Evolutionary conservation across 2,888 invertebrate species (phyloP), one percentile per base, ranked within the genome.

Genomic region (Gibbula magus): DNA sequence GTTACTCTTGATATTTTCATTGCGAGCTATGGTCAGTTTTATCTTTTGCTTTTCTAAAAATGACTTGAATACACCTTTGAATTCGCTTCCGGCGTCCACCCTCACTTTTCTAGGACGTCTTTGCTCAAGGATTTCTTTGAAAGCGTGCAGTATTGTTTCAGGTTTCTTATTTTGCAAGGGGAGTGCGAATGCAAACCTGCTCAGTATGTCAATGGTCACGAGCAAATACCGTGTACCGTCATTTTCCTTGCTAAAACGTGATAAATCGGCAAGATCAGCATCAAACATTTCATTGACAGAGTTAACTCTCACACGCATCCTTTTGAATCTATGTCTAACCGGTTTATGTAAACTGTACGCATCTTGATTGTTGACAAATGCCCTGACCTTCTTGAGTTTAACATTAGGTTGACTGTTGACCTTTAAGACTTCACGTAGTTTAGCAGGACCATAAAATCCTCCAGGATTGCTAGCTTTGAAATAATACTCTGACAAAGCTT

Each of bases 281-380:
- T 73, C 2, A 73, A 73, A 73, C 70, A 73, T 73, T 73, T 73
- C 70, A 20, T 73, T 32, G 39, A 39, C 35, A 39, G 70, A 73
- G n/a, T 73, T 73, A 0, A 73, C 70, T 20, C 70, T 73, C 3
- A 73, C 70, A 18, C 20, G 13, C 70, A 73, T 73, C 39, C 70
- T 8, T 45, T 73, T 73, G 39, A 73, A 39, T 1, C 39, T 10
- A 35, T 73, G 20, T 45, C 45, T 73, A 10, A 39, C 39, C 10
- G 70, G 70, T 73, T 16, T 39, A 35, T 39, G 70, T 73, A 73
- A 39, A 16, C 39, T 39, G 70, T 73, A 73, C 13, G 70, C 39
- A 73, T 73, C 70, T 39, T 73, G 70, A 8, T 73, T 16, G n/a
- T 32, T 73, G 8, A 73, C 70, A 39, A 73, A 73, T n/a, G 3